Base-by-base conservation (phyloP, 64 coral and sea anemone genomes). In the Montipora cactus region DNA sequence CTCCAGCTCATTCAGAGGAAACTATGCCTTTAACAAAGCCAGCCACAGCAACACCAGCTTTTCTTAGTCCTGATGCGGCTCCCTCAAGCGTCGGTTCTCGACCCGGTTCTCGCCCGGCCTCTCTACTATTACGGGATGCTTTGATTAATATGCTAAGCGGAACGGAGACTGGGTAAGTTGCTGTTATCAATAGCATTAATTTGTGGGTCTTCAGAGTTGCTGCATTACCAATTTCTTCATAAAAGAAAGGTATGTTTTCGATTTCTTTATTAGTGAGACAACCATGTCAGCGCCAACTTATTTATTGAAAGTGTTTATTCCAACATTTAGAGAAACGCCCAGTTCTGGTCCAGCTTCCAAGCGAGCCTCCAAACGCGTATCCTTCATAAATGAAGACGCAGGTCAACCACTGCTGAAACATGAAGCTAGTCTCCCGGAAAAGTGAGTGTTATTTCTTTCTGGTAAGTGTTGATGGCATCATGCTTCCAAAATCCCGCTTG, bases 91-190 rank as follows among this genome's bases (percentile, higher is more conserved):
- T 45, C n/a, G 82, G 64, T 7, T 86, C 82, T 21, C 79, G 79
- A 15, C 80, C 80, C 53, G 64, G 80, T 15, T 86, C 82, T 86
- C 82, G 82, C 18, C 82, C 82, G 18, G 82, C 82, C 45, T 86
- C 82, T 3, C 82, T 86, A 1, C 9, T 86, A 44, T 71, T 86
- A 59, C 70, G 82, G n/a, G 82, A 86, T 52, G 82, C 82, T 0
- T 86, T 86, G 82, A 10, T 86, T 25, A 72, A 67, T n/a, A 86
- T 86, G 44, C 68, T 86, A 23, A 64, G 82, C 5, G 66, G 47
- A 70, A 12, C 44, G 23, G 47, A 50, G 7, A 47, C 44, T 10
- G 66, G 66, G 82, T 86, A 72, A 86, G 62, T 16, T 64, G 14
- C 1, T 3, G 2, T 64, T 64, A 14, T 4, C 8, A 15, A 12